Base-by-base conservation (phyloP, 2,113 vertebrate species). In the Oryzias woworae region DNA sequence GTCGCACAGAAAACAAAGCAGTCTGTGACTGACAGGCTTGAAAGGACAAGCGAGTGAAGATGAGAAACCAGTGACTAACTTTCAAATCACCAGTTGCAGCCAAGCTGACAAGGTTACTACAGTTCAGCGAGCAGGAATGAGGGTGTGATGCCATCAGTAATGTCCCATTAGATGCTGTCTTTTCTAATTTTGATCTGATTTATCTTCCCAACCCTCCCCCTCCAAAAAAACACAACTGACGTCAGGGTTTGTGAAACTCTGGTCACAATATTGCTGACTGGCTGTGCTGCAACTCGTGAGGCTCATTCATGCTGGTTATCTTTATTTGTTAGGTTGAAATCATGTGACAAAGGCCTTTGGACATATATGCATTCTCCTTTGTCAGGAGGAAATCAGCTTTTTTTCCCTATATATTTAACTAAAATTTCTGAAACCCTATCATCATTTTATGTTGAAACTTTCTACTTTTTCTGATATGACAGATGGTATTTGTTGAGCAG, bases 31-130 rank as follows among this genome's bases (percentile, higher is more conserved):
- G 58, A 61, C 63, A 18, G 2, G 53, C 47, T 51, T 26, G 47
- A 54, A 14, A 53, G 45, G 31, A 69, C 70, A 57, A 50, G 53
- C 69, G 62, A 63, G 52, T 20, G 60, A 52, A 57, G 47, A 61
- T 18, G 17, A 28, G 2, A 26, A 58, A 63, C 3, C 44, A 57
- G 10, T 15, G 8, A 4, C 17, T 1, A 36, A 52, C 17, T 42
- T 36, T 28, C 24, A 58, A 46, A 51, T 62, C 17, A 4, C 23
- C 17, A 46, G 36, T 22, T 15, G 53, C 28, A 58, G 65, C n/a
- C 26, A 6, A 7, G 4, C 45, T 62, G 56, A 26, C 23, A n/a
- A 16, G 1, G 14, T 16, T 4, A 36, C 20, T 7, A 10, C 50
- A 18, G 4, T 26, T 47, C 49, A 58, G 10, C 50, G 31, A 42